Evolutionary conservation across 2,888 invertebrate genomes (phyloP).

Genomic region (Leptinotarsa peninsularis): DNA sequence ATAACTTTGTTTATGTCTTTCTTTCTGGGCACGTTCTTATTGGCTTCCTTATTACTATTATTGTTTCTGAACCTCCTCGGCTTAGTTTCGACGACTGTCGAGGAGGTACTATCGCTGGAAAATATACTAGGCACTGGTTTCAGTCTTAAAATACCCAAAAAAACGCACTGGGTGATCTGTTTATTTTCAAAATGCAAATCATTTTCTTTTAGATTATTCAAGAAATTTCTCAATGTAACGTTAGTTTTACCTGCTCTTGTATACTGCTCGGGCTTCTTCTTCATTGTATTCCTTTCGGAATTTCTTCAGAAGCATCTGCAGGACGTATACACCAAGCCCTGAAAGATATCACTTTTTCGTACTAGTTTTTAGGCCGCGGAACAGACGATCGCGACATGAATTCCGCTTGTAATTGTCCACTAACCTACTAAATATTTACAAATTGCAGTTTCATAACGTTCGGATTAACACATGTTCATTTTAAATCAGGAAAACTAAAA

Average conservation of each 20-base stretch:
- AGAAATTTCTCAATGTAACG: slow-evolving; percentile 45
- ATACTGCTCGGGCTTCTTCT: slow-evolving; percentile 49
- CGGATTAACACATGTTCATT: slow-evolving; percentile 47
- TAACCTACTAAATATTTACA: slow-evolving; percentile 19
- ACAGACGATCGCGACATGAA: slow-evolving; percentile 34
- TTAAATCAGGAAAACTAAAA: slow-evolving; percentile 51
- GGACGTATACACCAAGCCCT: slow-evolving; percentile 40
- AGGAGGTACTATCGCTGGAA: slow-evolving; percentile 34
- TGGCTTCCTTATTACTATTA: slow-evolving; percentile 38
- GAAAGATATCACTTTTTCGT: slow-evolving; percentile 35
- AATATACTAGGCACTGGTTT: slow-evolving; percentile 53
- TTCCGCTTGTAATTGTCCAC: slow-evolving; percentile 5
- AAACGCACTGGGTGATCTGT: slow-evolving; percentile 54
- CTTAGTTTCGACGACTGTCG: slow-evolving; percentile 31
- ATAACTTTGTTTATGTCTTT: slow-evolving; percentile 42
- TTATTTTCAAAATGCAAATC: slow-evolving; percentile 49
- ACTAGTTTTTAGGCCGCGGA: slow-evolving; percentile 29
- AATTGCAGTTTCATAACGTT: slow-evolving; percentile 29
- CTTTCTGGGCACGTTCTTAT: slow-evolving; percentile 40
- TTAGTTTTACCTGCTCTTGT: slow-evolving; percentile 47
- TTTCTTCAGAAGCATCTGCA: slow-evolving; percentile 35
- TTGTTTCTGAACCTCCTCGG: slow-evolving; percentile 39
- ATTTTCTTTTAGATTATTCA: slow-evolving; percentile 49
- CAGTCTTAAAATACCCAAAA: slow-evolving; percentile 52
- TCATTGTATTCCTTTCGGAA: slow-evolving; percentile 43